Percentiles rank a stretch among this genome's conserved stretches.
These are phyloP conservation scores for Acrocyrtus sp. DNA, from an alignment of 2,888 invertebrate genomes.

Conservation along the genomic window DNA sequence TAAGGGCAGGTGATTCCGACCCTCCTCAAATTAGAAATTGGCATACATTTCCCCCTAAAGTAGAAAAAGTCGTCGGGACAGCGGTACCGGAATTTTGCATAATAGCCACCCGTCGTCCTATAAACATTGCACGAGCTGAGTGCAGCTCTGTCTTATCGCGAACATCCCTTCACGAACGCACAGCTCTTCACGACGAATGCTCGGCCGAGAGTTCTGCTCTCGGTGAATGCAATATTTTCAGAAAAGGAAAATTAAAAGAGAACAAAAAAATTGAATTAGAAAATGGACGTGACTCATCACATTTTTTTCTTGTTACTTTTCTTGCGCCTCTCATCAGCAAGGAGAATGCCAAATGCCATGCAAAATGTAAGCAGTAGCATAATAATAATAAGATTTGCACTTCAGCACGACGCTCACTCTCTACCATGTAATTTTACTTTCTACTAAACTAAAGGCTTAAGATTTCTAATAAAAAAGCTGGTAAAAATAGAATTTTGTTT, in stretches of 20 bases:
- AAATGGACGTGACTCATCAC: slow-evolving; percentile 14
- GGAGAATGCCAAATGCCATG: too few relatives aligned
- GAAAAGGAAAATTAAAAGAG: slow-evolving; percentile 8
- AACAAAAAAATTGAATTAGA: slow-evolving; percentile 3
- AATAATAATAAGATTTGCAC: too few relatives aligned
- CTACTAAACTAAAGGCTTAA: too few relatives aligned
- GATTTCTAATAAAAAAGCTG: too few relatives aligned
- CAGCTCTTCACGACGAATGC: slow-evolving; percentile 20
- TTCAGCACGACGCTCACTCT: too few relatives aligned
- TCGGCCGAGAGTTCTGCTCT: slow-evolving; percentile 26
- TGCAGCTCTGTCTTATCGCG: slow-evolving; percentile 18
- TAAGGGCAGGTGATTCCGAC: slow-evolving; percentile 32
- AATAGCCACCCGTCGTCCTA: slow-evolving; percentile 21
- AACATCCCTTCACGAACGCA: slow-evolving; percentile 30
- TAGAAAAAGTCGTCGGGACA: slow-evolving; percentile 34
- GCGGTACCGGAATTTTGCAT: slow-evolving; percentile 34
- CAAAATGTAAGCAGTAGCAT: too few relatives aligned
- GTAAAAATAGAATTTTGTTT: too few relatives aligned
- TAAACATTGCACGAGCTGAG: slow-evolving; percentile 24
- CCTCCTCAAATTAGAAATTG: slow-evolving; percentile 4
- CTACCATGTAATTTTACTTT: too few relatives aligned
- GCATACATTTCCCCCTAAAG: slow-evolving; percentile 25
- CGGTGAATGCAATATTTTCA: not conserved
- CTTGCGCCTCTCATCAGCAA: too few relatives aligned
- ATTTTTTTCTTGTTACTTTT: too few relatives aligned